phyloP scores from a whole-genome alignment of 2,113 vertebrate genomes.

The Psettodes erumei region DNA sequence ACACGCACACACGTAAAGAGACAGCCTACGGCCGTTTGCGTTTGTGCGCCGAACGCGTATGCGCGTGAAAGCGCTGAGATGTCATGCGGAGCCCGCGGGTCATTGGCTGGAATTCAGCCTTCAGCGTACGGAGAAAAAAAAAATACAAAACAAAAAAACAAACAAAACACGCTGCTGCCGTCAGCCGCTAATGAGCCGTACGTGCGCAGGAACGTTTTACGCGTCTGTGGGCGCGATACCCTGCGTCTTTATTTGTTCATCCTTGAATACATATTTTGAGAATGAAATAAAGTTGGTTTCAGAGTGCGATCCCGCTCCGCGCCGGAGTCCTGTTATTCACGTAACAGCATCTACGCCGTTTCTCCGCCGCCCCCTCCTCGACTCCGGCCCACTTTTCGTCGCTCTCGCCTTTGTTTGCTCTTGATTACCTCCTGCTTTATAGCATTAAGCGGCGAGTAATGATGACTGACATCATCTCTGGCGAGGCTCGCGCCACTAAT shows the following conservation, averaged over 20 bases:
- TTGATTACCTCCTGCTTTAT: conserved; percentile 55
- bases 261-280: too few species aligned
- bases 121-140: conserved; percentile 62
- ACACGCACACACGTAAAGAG: too few species aligned
- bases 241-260: conserved; percentile 20
- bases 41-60: conserved; percentile 8
- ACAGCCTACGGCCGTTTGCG: neutral
- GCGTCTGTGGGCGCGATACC: neutral
- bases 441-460: conserved; percentile 71
- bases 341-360: too few species aligned
- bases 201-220: conserved; percentile 30
- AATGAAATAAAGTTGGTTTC: conserved; percentile 25
- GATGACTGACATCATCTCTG: conserved; percentile 76
- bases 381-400: conserved; percentile 63
- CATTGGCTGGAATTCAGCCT: conserved; percentile 52
- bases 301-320: conserved; percentile 7
- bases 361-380: too few species aligned
- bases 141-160: too few species aligned
- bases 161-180: conserved; percentile 47
- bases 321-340: conserved; percentile 53
- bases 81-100: conserved; percentile 39
- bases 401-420: conserved; percentile 64
- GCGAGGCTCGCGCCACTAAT: conserved; percentile 67
- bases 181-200: conserved; percentile 62
- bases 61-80: conserved; percentile 53